Evolutionary conservation across 2,888 invertebrate species (phyloP).

Genomic region (Pseudoips prasinana): DNA sequence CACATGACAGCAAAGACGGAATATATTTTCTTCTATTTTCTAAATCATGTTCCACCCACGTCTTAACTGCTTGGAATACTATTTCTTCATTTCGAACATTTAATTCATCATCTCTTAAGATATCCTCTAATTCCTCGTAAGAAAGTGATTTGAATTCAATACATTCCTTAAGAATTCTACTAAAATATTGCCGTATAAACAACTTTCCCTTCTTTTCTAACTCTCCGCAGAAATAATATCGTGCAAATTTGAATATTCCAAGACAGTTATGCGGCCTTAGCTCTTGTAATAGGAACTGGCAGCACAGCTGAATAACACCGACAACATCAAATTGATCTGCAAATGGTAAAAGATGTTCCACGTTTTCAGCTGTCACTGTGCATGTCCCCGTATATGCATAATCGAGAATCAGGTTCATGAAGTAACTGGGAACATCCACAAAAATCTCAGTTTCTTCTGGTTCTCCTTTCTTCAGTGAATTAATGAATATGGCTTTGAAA

Average conservation of each 20-base stretch:
- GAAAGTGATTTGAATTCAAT: constrained; percentile 84
- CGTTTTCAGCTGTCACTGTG: constrained; percentile 84
- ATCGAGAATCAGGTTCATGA: constrained; percentile 86
- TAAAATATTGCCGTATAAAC: constrained; percentile 83
- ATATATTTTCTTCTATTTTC: constrained; percentile 78
- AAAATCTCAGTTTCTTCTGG: constrained; percentile 83
- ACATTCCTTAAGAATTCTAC: constrained; percentile 83
- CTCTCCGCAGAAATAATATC: constrained; percentile 86
- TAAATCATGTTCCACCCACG: constrained; percentile 85
- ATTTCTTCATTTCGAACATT: constrained; percentile 88
- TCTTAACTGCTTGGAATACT: constrained; percentile 87
- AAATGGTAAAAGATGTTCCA: constrained; percentile 85
- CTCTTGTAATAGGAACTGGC: constrained; percentile 84
- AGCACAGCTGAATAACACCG: constrained; percentile 87
- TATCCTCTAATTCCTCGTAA: constrained; percentile 83
- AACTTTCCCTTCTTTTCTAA: constrained; percentile 83
- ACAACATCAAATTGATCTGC: constrained; percentile 89
- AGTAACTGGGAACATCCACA: constrained; percentile 81
- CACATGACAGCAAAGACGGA: constrained; percentile 83
- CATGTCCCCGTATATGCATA: constrained; percentile 89
- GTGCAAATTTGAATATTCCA: constrained; percentile 86
- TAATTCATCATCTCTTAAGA: constrained; percentile 86
- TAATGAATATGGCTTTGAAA: constrained; percentile 87
- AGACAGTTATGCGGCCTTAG: constrained; percentile 86
- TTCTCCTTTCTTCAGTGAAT: constrained; percentile 83